Base-by-base conservation (phyloP, 2,888 invertebrate species). In the Thymelicus sylvestris region DNA sequence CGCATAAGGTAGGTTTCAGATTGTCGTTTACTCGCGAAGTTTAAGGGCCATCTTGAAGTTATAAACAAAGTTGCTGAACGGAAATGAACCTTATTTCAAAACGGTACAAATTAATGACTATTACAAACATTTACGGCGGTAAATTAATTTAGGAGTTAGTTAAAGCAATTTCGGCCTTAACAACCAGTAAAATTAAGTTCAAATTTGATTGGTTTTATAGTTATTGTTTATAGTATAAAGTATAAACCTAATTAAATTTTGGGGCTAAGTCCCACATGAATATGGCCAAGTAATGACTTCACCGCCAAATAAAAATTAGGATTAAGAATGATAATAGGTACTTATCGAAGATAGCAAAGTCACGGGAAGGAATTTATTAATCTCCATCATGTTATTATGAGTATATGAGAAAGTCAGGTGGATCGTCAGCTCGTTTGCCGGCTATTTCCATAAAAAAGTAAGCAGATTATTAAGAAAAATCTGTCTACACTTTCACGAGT, bases 81-180 rank as follows among this genome's bases (percentile, higher is more conserved):
- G 31, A 6, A 57, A 38, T 57, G 13, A 57, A 12, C 57, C 13
- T 57, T 57, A 31, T 57, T 57, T 13, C 57, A 57, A 31, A 55
- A 55, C 57, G 31, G 57, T 57, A 57, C 55, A 55, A 24, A 19
- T 57, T 57, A 57, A 57, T 38, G 57, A 57, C 31, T 13, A 13
- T 38, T 55, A 24, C 24, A 13, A 57, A 57, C 57, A 57, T 57
- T 55, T 15, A 55, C 31, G 31, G 31, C 57, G 55, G 55, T 55
- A 57, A 31, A 57, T 57, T 31, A 57, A 31, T 57, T 57, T 13
- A 57, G 13, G 12, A 24, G 4, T 55, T 24, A 5, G 12, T 24
- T 38, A 57, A 57, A 7, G 31, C 5, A 13, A 57, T 4, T 57
- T 57, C 38, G 38, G 15, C 38, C 57, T 57, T 57, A 57, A 57